A percentile compares a stretch with the other conserved stretches of the same genome.
phyloP scores from a whole-genome alignment of 2,113 vertebrate species.

The Petrocephalus zakoni region DNA sequence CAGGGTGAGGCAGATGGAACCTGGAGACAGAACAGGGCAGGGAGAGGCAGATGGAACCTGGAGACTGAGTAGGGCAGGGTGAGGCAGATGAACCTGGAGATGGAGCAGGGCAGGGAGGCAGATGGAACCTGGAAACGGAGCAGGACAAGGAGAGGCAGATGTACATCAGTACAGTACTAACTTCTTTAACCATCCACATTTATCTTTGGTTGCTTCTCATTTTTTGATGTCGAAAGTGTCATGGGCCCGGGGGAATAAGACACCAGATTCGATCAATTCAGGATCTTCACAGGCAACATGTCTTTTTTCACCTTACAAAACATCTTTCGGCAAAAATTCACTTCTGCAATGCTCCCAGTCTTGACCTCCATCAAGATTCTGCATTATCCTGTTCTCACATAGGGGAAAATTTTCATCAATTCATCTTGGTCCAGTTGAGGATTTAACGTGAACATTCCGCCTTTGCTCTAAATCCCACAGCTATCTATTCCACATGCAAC shows the following conservation, averaged over 20 bases:
- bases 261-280: conserved; percentile 19
- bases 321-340: not conserved
- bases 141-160: conserved; percentile 37
- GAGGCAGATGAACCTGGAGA: not conserved
- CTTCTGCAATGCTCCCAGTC: no score
- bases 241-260: conserved; percentile 41
- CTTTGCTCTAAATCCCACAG: not conserved
- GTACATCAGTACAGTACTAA: not conserved
- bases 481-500: not conserved
- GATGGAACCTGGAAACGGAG: conserved; percentile 41
- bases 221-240: conserved; percentile 24
- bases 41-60: no score
- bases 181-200: conserved; percentile 27
- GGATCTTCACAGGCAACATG: not conserved
- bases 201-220: conserved; percentile 37
- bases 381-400: not conserved
- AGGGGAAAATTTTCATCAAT: not conserved
- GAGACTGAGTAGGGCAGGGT: no score
- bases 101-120: conserved; percentile 41
- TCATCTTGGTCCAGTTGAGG: not conserved
- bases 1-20: conserved; percentile 38
- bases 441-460: not conserved
- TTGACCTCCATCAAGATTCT: not conserved
- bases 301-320: not conserved
- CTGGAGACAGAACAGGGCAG: not conserved